Evolutionary conservation across 2,113 vertebrate genomes (phyloP), one percentile per base, ranked within the genome.

Genomic region (Hyaena hyaena): DNA sequence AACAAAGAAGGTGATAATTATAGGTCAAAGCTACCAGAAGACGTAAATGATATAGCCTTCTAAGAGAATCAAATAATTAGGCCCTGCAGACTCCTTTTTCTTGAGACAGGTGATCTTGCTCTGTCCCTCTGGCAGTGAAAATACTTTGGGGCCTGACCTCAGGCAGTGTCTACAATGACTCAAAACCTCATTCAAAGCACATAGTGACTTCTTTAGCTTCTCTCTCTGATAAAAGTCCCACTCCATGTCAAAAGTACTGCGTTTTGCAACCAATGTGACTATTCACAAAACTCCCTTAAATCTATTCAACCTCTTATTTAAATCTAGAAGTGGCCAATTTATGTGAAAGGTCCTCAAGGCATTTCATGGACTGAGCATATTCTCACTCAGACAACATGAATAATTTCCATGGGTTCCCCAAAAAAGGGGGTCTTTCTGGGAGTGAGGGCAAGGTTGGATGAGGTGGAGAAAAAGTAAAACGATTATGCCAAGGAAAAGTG

Each of bases 1-100:
- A 74, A 88, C 97, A 95, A 92, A 95, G 96, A 95, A 95, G 88
- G 94, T 88, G 93, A 88, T 95, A 90, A 95, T 97, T 97, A 95
- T 26, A 90, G 96, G 81, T 93, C 93, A 95, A 73, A 94, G 77
- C 66, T 16, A 86, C 88, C 92, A 23, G 12, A 80, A 83, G 79
- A 92, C 81, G 48, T 90, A 92, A 93, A 83, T 86, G 39, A 92
- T n/a, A 85, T 1, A 69, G 12, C 43, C 45, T 76, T 96, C 48
- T n/a, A 77, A 90, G 90, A 96, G 85, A 96, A 92, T 81, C 77
- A 81, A 80, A 95, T 83, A 97, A 95, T 85, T 90, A 88, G 58
- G 66, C 45, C 87, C 61, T 19, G 31, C 0, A 66, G 50, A 58
- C 58, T 88, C 9, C 21, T 23, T 14, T 77, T 86, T 90, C 50